Evolutionary conservation across 2,113 vertebrate species (phyloP).

Genomic region (Dolichallabes microphthalmus): DNA sequence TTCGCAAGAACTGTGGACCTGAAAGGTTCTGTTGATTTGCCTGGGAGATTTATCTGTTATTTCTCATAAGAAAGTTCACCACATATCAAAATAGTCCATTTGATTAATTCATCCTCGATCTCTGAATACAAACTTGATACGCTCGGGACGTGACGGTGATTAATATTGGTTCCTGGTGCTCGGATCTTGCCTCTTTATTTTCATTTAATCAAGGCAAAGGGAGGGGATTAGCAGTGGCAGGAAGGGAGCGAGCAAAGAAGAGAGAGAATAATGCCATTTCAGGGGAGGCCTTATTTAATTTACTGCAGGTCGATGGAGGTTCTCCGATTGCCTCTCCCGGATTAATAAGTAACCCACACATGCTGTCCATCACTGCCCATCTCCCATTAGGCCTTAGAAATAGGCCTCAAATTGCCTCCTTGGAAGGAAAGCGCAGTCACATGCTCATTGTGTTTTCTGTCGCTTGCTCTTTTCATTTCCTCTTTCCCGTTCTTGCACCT

Average conservation of each 20-base stretch:
- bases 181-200: constrained; percentile 65
- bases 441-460: constrained; percentile 42
- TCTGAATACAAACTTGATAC: constrained; percentile 21
- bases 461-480: constrained; percentile 48
- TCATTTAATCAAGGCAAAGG: constrained; percentile 67
- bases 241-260: constrained; percentile 57
- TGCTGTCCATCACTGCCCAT: constrained; percentile 79
- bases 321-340: constrained; percentile 75
- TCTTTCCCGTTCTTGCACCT: constrained; percentile 15
- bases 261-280: constrained; percentile 76
- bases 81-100: constrained; percentile 18
- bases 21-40: not conserved
- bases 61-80: not conserved
- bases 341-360: constrained; percentile 80
- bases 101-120: constrained; percentile 49
- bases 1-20: not conserved
- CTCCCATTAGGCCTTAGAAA: constrained; percentile 77
- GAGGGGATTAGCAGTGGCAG: constrained; percentile 60
- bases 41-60: not conserved
- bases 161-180: constrained; percentile 65
- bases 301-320: constrained; percentile 77
- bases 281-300: constrained; percentile 78
- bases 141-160: constrained; percentile 48
- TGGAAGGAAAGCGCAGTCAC: constrained; percentile 69
- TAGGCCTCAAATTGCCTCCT: constrained; percentile 73